A percentile compares a stretch with the other conserved stretches of the same genome.
phyloP scores from a whole-genome alignment of 1,140 invertebrate genomes.

The Heliconius hewitsoni region DNA sequence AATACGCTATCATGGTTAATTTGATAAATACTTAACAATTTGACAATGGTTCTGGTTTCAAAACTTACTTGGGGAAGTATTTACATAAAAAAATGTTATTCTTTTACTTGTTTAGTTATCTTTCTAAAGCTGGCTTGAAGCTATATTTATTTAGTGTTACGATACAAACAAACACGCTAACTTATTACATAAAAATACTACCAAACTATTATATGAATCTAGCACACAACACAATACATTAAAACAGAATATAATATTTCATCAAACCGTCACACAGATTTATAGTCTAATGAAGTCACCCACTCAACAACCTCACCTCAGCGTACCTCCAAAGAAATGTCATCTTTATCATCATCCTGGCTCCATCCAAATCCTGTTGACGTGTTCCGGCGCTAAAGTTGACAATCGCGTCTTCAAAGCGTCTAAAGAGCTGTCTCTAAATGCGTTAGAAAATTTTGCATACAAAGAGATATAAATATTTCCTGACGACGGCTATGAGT shows the following conservation, averaged over 20 bases:
- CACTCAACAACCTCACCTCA: conserved; percentile 10
- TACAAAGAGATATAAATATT: conserved; percentile 80
- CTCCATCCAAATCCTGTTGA: conserved; percentile 29
- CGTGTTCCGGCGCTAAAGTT: conserved; percentile 48
- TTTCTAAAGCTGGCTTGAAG: too few species aligned
- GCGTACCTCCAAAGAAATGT: conserved; percentile 22
- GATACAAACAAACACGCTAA: too few species aligned
- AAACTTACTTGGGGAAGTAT: too few species aligned
- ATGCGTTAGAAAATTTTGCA: conserved; percentile 71
- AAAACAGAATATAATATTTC: conserved; percentile 10
- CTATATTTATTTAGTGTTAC: too few species aligned
- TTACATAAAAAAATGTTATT: too few species aligned
- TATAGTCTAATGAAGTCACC: conserved; percentile 31
- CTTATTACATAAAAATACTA: neutral
- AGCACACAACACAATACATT: neutral
- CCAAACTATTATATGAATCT: neutral
- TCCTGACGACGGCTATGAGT: conserved; percentile 60
- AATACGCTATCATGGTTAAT: too few species aligned
- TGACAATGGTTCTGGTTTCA: too few species aligned
- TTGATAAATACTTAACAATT: too few species aligned
- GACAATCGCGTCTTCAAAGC: conserved; percentile 53
- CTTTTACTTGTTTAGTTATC: too few species aligned
- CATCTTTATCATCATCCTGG: conserved; percentile 26
- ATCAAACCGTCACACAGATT: conserved; percentile 30
- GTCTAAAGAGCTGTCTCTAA: conserved; percentile 56